phyloP scores from a whole-genome alignment of 2,113 vertebrate species.

The Ceyx melanurus region DNA sequence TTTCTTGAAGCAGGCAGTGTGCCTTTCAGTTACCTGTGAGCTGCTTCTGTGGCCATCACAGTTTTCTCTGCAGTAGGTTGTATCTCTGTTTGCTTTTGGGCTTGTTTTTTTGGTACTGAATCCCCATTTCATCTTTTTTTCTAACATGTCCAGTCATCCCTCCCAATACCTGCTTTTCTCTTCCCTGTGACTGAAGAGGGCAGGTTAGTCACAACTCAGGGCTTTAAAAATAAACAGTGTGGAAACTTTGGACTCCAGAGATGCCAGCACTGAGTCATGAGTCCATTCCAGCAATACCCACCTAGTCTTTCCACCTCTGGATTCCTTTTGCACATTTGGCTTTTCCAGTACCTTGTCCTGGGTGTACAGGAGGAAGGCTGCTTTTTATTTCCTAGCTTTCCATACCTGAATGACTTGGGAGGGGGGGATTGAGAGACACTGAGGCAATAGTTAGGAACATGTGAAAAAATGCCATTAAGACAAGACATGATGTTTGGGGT shows the following conservation, averaged over 20 bases:
- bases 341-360: background rate
- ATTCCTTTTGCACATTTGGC: accelerated
- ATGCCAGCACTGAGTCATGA: background rate
- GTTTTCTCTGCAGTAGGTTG: background rate
- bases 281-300: accelerated
- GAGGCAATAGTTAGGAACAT: background rate
- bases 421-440: background rate
- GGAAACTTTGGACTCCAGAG: background rate
- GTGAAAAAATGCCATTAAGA: background rate
- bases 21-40: accelerated
- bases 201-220: background rate
- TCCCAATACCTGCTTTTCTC: background rate
- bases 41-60: background rate
- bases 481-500: background rate
- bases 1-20: background rate
- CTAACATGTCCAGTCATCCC: background rate
- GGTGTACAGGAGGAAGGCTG: background rate
- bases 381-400: background rate
- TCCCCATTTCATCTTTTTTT: background rate
- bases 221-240: background rate
- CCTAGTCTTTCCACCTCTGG: background rate
- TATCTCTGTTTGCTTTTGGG: too few relatives aligned
- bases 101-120: background rate
- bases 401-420: background rate
- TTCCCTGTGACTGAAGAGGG: background rate